Percentiles rank a stretch among this genome's conserved stretches.
These are phyloP conservation scores for Drosophila meridionalis DNA, from an alignment of 2,888 invertebrate species.

Conservation along the genomic window DNA sequence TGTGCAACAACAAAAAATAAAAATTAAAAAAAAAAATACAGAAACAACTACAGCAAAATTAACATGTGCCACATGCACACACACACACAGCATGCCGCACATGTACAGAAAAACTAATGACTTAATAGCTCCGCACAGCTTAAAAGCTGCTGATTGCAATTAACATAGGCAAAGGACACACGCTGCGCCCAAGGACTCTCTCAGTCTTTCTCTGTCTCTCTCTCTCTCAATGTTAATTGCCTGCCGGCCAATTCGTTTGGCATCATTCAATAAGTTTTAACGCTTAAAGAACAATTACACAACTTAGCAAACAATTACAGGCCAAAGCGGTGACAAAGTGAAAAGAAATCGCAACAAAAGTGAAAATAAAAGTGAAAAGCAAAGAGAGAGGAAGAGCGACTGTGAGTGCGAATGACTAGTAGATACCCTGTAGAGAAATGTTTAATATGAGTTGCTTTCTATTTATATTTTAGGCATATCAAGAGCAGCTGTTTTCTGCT, in stretches of 20 bases:
- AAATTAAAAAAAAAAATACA: slow-evolving; percentile 3
- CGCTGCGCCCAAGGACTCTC: slow-evolving; percentile 11
- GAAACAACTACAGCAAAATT: slow-evolving; percentile 28
- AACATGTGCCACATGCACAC: slow-evolving; percentile 64
- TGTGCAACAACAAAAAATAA: slow-evolving; percentile 18
- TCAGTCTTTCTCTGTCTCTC: no score
- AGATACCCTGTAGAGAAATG: background rate
- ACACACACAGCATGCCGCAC: slow-evolving; percentile 19
- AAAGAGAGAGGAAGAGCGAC: background rate
- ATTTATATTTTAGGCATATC: background rate
- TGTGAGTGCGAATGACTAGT: background rate
- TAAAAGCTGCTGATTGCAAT: slow-evolving; percentile 49
- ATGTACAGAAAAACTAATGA: slow-evolving; percentile 77
- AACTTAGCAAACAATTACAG: slow-evolving; percentile 74
- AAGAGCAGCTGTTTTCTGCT: no score
- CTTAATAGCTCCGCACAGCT: slow-evolving; percentile 74
- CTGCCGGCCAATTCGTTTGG: slow-evolving; percentile 50
- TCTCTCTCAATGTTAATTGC: slow-evolving; percentile 31
- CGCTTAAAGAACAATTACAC: slow-evolving; percentile 69
- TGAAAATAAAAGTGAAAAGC: slow-evolving; percentile 7
- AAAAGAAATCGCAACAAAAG: slow-evolving; percentile 40
- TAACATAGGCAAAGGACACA: slow-evolving; percentile 30
- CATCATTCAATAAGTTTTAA: slow-evolving; percentile 68
- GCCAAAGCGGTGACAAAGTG: slow-evolving; percentile 51
- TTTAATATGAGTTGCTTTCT: background rate